Evolutionary conservation across 2,797 vertebrate species (phyloP).

Genomic region (Sebastes kiyomatsui): DNA sequence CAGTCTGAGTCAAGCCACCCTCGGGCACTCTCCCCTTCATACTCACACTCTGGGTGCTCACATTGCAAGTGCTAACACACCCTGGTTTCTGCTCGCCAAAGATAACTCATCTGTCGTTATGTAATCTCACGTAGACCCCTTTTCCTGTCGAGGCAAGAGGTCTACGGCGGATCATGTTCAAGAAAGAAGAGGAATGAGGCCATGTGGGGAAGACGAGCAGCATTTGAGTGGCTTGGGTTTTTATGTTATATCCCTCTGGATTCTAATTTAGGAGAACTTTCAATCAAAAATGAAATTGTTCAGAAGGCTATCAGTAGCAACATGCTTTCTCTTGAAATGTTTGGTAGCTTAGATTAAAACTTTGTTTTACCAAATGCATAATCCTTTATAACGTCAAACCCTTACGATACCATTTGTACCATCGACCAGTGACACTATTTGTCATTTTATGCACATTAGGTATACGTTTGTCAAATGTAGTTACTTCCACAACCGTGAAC

Average conservation of each 20-base stretch:
- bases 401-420: neutral
- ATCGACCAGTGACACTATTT: neutral
- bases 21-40: neutral
- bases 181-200: neutral
- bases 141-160: neutral
- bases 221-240: neutral
- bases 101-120: constrained; percentile 37
- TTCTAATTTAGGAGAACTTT: neutral
- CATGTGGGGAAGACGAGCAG: neutral
- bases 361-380: neutral
- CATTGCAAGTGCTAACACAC: constrained; percentile 19
- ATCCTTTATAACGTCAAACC: neutral
- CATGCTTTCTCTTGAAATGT: neutral
- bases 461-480: neutral
- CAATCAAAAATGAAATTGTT: neutral
- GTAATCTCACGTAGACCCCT: constrained; percentile 11
- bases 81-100: constrained; percentile 22
- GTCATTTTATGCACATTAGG: neutral
- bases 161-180: neutral
- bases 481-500: neutral
- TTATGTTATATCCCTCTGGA: neutral
- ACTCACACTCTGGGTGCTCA: neutral
- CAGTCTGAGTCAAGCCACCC: neutral
- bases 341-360: neutral
- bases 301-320: neutral